Percentiles rank a stretch among this genome's conserved stretches.
These are phyloP conservation scores for Drosophila borborema DNA, from an alignment of 2,888 invertebrate species.

Conservation along the genomic window DNA sequence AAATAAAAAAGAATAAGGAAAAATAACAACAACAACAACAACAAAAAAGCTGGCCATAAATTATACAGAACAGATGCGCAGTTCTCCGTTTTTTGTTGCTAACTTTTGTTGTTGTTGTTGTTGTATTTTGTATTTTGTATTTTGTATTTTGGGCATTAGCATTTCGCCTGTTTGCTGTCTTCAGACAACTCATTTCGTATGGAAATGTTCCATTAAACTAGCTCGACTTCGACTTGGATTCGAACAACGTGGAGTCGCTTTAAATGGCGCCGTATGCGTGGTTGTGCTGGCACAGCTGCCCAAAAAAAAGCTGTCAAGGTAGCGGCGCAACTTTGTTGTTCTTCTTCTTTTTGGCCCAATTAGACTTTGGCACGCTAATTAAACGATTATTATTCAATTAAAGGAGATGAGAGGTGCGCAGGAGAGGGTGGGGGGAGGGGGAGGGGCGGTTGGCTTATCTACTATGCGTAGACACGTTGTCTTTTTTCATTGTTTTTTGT, in stretches of 20 bases:
- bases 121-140: not conserved
- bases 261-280: slow-evolving; percentile 55
- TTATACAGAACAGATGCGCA: slow-evolving; percentile 61
- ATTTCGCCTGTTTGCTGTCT: slow-evolving; percentile 46
- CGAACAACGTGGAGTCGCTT: slow-evolving; percentile 7
- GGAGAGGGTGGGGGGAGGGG: not conserved
- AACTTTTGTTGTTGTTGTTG: not conserved
- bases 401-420: not conserved
- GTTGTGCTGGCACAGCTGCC: slow-evolving; percentile 40
- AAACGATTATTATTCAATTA: slow-evolving; percentile 68
- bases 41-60: slow-evolving; percentile 49
- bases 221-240: slow-evolving; percentile 25
- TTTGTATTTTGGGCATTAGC: slow-evolving; percentile 51
- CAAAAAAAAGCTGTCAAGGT: not conserved
- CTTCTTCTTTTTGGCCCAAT: not conserved
- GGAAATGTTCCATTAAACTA: slow-evolving; percentile 59
- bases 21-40: slow-evolving; percentile 12
- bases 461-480: slow-evolving; percentile 12
- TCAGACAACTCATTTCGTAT: slow-evolving; percentile 47
- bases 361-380: slow-evolving; percentile 59
- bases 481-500: slow-evolving; percentile 17
- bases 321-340: not conserved
- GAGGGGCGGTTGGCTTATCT: not conserved
- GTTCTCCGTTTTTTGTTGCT: slow-evolving; percentile 37
- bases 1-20: slow-evolving; percentile 29